Percentiles rank a stretch among this genome's conserved stretches.
Evolutionary conservation across 2,113 vertebrate genomes (phyloP).

Genomic region (Burhinus bistriatus): DNA sequence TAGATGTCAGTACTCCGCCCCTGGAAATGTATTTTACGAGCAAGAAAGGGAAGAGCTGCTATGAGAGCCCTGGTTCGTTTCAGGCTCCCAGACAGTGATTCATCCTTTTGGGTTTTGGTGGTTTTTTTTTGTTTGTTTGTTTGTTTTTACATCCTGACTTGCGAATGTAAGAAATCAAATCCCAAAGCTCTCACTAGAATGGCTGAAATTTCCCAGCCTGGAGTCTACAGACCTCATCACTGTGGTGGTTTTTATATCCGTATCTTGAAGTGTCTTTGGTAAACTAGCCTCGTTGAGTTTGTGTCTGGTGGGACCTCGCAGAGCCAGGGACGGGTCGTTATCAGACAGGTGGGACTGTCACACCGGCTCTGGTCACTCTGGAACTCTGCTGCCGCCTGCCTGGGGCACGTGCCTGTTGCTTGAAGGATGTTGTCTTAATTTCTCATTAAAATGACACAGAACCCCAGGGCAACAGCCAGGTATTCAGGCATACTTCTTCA

Average conservation of each 20-base stretch:
- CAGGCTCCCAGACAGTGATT: neutral
- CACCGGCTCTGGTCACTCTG: neutral
- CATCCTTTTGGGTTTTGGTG: neutral
- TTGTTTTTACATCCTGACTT: neutral
- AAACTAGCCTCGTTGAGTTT: neutral
- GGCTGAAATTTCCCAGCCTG: constrained; percentile 12
- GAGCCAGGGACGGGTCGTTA: neutral
- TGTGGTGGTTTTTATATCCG: constrained; percentile 13
- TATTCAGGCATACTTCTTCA: neutral
- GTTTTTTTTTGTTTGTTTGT: neutral
- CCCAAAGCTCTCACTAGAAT: neutral
- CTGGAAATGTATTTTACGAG: neutral
- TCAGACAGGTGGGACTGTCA: fast-evolving
- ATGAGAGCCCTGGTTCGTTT: neutral
- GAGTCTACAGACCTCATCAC: constrained; percentile 53
- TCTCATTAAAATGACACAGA: neutral
- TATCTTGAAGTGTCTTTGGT: neutral
- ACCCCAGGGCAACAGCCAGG: neutral
- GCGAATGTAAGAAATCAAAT: neutral
- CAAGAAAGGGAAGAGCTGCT: neutral
- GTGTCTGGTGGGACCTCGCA: neutral
- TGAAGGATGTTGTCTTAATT: neutral
- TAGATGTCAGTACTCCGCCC: neutral
- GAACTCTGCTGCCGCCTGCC: neutral
- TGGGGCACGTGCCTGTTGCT: neutral